Evolutionary conservation across 2,113 vertebrate genomes (phyloP), one percentile per base, ranked within the genome.

Genomic region (Atractosteus spatula): DNA sequence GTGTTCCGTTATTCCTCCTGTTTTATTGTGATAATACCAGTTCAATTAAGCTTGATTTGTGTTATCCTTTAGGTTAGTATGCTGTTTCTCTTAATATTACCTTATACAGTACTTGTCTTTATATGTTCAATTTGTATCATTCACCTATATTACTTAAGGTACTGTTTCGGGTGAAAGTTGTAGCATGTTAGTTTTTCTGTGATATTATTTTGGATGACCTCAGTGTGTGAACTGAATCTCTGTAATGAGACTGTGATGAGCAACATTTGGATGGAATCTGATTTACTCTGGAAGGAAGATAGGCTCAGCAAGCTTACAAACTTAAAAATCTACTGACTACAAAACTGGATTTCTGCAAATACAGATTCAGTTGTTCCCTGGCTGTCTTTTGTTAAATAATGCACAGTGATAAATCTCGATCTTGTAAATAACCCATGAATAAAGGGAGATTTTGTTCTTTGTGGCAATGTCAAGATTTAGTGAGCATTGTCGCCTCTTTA

Each of bases 371-470:
- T 66, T 3, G 44, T n/a, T 69, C 72, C n/a, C 17, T 55, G 66
- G 72, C 77, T 80, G 71, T 77, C 85, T 82, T 89, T 89, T 90
- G 87, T 90, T 86, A 80, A 78, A 82, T 79, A 76, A 80, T 80
- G 81, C 78, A 77, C 74, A 57, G 72, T 85, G 87, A 90, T 91
- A 91, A 91, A 92, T 91, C 89, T 87, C 76, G 79, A 86, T 83
- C 85, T 88, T 81, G 85, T 90, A 89, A 88, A 90, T 88, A 90
- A 87, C 79, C 87, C 87, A 91, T 87, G 85, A 89, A 91, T 91
- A 91, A 89, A 91, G 83, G 85, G 81, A 86, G 81, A 87, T 89
- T 87, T 88, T 88, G 86, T 87, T 83, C 85, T 87, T 77, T 4
- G 84, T 88, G 88, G 89, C 85, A 85, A 77, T 69, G 5, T 64